Evolutionary conservation across 64 coral and sea anemone genomes (phyloP).

Genomic region (Porites australiensis): DNA sequence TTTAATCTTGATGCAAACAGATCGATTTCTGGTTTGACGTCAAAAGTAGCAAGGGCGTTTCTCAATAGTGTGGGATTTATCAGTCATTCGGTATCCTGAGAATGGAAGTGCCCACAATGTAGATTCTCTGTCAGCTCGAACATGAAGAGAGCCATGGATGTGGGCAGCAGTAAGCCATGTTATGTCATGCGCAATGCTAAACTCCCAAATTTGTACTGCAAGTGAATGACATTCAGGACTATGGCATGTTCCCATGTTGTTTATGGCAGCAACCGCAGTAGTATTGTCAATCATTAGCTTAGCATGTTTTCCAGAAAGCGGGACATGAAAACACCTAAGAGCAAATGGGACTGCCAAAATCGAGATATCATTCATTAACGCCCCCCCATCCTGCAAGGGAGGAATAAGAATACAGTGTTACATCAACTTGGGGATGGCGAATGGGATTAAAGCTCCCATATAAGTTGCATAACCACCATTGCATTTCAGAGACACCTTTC

Average conservation of each 20-base stretch:
- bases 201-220: conserved; percentile 38
- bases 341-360: conserved; percentile 51
- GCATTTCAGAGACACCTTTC: conserved; percentile 8
- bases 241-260: conserved; percentile 51
- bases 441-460: conserved; percentile 45
- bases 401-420: conserved; percentile 31
- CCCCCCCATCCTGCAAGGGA: conserved; percentile 51
- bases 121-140: conserved; percentile 15
- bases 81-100: too few species aligned
- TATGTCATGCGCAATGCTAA: conserved; percentile 33
- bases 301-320: conserved; percentile 35
- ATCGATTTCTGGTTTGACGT: conserved; percentile 53
- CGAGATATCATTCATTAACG: neutral
- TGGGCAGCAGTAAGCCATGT: conserved; percentile 72
- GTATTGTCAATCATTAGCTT: conserved; percentile 65
- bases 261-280: conserved; percentile 39
- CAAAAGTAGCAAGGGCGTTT: neutral
- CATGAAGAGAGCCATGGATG: conserved; percentile 49
- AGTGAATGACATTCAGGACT: conserved; percentile 13
- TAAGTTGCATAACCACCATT: conserved; percentile 39
- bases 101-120: too few species aligned
- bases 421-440: conserved; percentile 6
- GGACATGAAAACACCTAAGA: conserved; percentile 14
- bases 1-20: conserved; percentile 60
- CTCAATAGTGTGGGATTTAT: too few species aligned